Percentiles rank a stretch among this genome's conserved stretches.
These are phyloP conservation scores for Agonopterix heracliana DNA, from an alignment of 2,888 invertebrate species.

Conservation along the genomic window DNA sequence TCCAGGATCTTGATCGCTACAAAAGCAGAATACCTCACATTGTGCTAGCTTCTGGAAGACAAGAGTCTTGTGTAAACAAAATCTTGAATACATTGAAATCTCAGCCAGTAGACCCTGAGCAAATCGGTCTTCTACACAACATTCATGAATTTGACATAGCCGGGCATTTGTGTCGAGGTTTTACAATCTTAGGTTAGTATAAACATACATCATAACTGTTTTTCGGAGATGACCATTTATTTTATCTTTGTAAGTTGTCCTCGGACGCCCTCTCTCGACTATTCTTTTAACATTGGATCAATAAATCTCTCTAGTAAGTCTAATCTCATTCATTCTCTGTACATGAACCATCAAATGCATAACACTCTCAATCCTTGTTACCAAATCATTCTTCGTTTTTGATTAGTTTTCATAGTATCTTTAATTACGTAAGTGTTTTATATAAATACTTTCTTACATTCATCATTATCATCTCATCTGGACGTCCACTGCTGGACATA, in stretches of 20 bases:
- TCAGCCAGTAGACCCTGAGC: conserved; percentile 61
- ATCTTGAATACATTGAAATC: conserved; percentile 42
- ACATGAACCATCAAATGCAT: neutral
- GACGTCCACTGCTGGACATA: too few species aligned
- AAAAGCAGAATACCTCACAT: conserved; percentile 56
- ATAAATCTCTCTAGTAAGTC: too few species aligned
- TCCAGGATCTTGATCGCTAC: conserved; percentile 37
- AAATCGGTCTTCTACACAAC: conserved; percentile 62
- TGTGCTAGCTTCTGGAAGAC: conserved; percentile 73
- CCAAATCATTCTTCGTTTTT: too few species aligned
- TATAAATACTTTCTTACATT: too few species aligned
- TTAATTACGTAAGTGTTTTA: neutral
- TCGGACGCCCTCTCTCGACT: neutral
- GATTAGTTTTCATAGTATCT: neutral
- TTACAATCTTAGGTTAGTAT: conserved; percentile 52
- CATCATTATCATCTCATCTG: too few species aligned
- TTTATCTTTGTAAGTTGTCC: neutral
- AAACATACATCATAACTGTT: neutral
- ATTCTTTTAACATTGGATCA: neutral
- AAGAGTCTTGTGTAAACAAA: conserved; percentile 54
- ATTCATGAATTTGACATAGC: conserved; percentile 59
- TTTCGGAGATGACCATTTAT: neutral
- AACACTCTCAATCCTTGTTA: too few species aligned
- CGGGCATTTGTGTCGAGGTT: conserved; percentile 81
- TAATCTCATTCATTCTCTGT: neutral